Conservation (phyloP, 37 sponge, comb jelly and placozoan species). For the Diacarnus erythraeanus region DNA sequence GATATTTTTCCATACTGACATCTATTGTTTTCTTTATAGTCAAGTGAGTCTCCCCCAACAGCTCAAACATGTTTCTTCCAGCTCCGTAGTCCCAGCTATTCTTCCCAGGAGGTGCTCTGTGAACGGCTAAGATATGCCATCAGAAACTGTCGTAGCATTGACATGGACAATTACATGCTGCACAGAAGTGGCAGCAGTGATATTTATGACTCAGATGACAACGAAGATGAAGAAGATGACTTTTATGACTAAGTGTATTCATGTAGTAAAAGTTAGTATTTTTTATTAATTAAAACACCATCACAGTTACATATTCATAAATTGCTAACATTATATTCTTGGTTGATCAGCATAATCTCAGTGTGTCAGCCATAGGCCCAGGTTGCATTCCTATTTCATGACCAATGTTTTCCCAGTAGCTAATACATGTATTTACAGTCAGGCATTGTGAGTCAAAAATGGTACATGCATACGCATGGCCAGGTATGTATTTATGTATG, state of each 20-base stretch:
- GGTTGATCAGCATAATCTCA: too few relatives aligned
- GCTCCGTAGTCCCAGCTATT: conserved; percentile 75
- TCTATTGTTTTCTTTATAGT: conserved; percentile 61
- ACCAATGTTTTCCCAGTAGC: too few relatives aligned
- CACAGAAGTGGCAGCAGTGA: conserved; percentile 21
- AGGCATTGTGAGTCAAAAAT: too few relatives aligned
- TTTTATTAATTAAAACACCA: too few relatives aligned
- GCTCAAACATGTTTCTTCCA: conserved; percentile 97
- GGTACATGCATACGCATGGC: too few relatives aligned
- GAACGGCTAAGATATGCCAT: conserved; percentile 88
- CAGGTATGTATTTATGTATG: too few relatives aligned
- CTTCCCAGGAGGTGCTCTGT: conserved; percentile 69
- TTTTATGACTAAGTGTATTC: conserved; percentile 39
- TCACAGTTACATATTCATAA: too few relatives aligned
- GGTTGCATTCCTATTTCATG: too few relatives aligned
- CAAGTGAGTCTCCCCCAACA: conserved; percentile 75
- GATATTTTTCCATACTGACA: conserved; percentile 75
- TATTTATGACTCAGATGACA: conserved; percentile 10
- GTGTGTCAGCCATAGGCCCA: too few relatives aligned
- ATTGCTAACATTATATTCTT: too few relatives aligned
- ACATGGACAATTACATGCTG: conserved; percentile 94
- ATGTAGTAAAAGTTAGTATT: conserved; percentile 87
- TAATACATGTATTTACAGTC: too few relatives aligned
- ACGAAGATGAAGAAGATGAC: conserved; percentile 3
- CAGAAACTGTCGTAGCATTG: conserved; percentile 86